A percentile compares a stretch with the other conserved stretches of the same genome.
phyloP scores from a whole-genome alignment of 2,888 invertebrate genomes.

The Drosophila greeni region DNA sequence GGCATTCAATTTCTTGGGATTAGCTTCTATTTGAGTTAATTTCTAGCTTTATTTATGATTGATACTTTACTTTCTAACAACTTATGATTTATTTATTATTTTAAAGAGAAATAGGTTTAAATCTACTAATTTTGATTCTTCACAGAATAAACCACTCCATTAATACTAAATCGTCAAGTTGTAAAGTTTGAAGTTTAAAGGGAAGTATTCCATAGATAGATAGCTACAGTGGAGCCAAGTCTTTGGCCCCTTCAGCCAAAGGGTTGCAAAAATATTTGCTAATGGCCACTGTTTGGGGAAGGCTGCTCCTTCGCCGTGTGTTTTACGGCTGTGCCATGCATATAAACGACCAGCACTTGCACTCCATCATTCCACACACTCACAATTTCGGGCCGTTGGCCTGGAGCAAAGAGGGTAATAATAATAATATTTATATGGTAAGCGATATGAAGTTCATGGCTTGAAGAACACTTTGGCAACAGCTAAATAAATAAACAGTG shows the following conservation, averaged over 20 bases:
- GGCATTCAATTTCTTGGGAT: slow-evolving; percentile 4
- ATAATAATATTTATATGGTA: slow-evolving; percentile 70
- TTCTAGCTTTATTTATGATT: neutral
- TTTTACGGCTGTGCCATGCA: slow-evolving; percentile 41
- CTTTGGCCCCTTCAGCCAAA: neutral
- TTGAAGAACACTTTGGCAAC: slow-evolving; percentile 54
- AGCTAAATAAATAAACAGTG: slow-evolving; percentile 65
- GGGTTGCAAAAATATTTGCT: slow-evolving; percentile 58
- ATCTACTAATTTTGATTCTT: rapidly evolving
- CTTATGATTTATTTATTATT: neutral
- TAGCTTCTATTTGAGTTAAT: neutral
- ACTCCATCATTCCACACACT: slow-evolving; percentile 51
- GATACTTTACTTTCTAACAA: neutral
- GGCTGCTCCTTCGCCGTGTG: slow-evolving; percentile 20
- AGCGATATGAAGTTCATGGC: slow-evolving; percentile 61
- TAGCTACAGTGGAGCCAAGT: neutral
- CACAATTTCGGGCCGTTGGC: slow-evolving; percentile 12
- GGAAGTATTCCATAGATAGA: too few relatives aligned
- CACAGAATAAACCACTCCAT: neutral
- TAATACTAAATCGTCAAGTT: neutral
- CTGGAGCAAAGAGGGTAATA: slow-evolving; percentile 50
- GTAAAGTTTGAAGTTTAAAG: neutral
- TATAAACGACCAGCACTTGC: slow-evolving; percentile 52
- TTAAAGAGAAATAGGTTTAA: too few relatives aligned
- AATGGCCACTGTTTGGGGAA: slow-evolving; percentile 47